phyloP scores from a whole-genome alignment of 2,888 invertebrate genomes.

The Ichneumoninae sp. region DNA sequence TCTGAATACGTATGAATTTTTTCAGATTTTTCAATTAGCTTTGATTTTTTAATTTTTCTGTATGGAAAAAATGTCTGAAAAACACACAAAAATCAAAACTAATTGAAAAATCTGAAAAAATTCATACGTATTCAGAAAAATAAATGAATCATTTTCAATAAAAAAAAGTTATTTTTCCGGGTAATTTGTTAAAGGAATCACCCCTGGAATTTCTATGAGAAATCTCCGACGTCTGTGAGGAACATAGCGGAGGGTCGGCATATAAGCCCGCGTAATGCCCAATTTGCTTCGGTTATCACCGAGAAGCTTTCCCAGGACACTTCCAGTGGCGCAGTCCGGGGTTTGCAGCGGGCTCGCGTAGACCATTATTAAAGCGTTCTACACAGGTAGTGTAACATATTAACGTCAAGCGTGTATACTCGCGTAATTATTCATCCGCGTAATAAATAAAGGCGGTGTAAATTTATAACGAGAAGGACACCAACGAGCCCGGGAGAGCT shows the following conservation, averaged over 20 bases:
- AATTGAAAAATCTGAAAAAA: too few relatives aligned
- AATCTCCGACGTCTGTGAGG: background rate
- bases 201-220: background rate
- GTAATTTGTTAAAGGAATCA: too few relatives aligned
- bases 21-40: too few relatives aligned
- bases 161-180: too few relatives aligned
- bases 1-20: too few relatives aligned
- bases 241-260: background rate
- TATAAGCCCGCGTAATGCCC: constrained; percentile 12
- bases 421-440: constrained; percentile 42
- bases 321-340: background rate
- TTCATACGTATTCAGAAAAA: too few relatives aligned
- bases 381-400: constrained; percentile 11
- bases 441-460: constrained; percentile 44
- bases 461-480: constrained; percentile 26
- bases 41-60: too few relatives aligned
- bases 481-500: constrained; percentile 9
- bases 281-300: constrained; percentile 32
- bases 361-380: constrained; percentile 7
- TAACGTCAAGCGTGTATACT: constrained; percentile 24
- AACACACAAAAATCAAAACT: too few relatives aligned
- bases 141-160: too few relatives aligned
- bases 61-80: too few relatives aligned
- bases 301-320: background rate
- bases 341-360: constrained; percentile 11